Evolutionary conservation across 1,140 invertebrate genomes (phyloP), one percentile per base, ranked within the genome.

Genomic region (Cotesia glomerata): DNA sequence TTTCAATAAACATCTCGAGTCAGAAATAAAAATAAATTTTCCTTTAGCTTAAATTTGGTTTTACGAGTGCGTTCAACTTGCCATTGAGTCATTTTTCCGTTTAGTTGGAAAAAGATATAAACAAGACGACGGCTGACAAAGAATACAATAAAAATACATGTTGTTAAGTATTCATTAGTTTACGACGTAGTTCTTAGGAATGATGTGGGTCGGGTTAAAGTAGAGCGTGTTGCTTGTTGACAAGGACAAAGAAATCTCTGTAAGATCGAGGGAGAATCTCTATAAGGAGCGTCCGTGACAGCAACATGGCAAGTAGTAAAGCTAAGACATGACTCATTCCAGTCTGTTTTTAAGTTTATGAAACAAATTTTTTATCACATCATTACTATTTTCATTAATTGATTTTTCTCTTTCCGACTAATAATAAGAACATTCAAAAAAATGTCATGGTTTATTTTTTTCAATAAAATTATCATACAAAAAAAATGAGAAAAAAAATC

Each of bases 271-370:
- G 62, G 75, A 64, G 73, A 74, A 74, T 70, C 77, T 80, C 75
- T 77, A 80, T 80, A 81, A 80, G 80, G 80, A 78, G 74, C 75
- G 75, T 72, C 80, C 77, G 77, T 81, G 78, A 81, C 79, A 74
- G 69, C 56, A 18, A 69, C 67, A 45, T 45, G 39, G 39, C 39
- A 9, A 71, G 67, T 66, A 72, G 54, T 26, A 26, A 35, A 52
- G 70, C 39, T 26, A 26, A 26, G 69, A 73, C 71, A 58, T 76
- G 75, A 79, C 71, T 81, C 81, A 82, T 79, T 80, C 65, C 74
- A 79, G 78, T 79, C 77, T 78, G 76, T 74, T 59, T 45, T 45
- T 66, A 66, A 78, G 65, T 66, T 65, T 51, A 45, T 58, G 34
- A 49, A 69, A 56, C 69, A 56, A 52, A 56, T 56, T 56, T 49